A percentile compares a stretch with the other conserved stretches of the same genome.
phyloP scores from a whole-genome alignment of 1,140 invertebrate genomes.

The Lordiphosa collinella region DNA sequence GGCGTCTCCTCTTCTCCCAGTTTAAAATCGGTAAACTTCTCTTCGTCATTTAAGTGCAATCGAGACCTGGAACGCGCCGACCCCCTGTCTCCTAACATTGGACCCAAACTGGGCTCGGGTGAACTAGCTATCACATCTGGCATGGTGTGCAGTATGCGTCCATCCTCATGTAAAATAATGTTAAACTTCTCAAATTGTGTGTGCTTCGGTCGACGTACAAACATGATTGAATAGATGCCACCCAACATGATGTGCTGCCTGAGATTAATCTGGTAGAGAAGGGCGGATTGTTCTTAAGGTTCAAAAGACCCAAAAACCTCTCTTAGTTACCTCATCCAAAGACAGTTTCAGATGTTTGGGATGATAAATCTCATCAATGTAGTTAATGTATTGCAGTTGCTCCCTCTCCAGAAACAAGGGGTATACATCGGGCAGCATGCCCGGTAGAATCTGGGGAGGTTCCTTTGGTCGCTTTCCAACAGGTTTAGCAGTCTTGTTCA shows the following conservation, averaged over 20 bases:
- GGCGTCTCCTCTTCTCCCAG: slow-evolving; percentile 28
- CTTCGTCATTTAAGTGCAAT: neutral
- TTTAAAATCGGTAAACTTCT: neutral
- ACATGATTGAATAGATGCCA: slow-evolving; percentile 51
- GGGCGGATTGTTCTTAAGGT: no score
- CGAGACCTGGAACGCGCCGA: neutral
- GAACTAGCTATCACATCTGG: slow-evolving; percentile 15
- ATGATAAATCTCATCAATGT: slow-evolving; percentile 48
- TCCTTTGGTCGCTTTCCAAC: slow-evolving; percentile 48
- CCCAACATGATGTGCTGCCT: slow-evolving; percentile 55
- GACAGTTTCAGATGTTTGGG: slow-evolving; percentile 35
- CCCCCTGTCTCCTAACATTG: neutral
- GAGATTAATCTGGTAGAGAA: slow-evolving; percentile 54
- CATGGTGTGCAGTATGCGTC: slow-evolving; percentile 31
- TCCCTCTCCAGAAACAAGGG: slow-evolving; percentile 37
- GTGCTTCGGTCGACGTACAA: slow-evolving; percentile 39
- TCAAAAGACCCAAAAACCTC: no score
- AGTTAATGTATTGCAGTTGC: slow-evolving; percentile 41
- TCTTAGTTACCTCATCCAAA: slow-evolving; percentile 30
- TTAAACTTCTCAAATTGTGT: slow-evolving; percentile 51
- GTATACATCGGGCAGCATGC: slow-evolving; percentile 45
- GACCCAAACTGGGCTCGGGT: neutral
- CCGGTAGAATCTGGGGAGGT: slow-evolving; percentile 8
- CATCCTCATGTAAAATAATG: slow-evolving; percentile 50
- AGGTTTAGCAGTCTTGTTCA: slow-evolving; percentile 11